Percentiles rank a stretch among this genome's conserved stretches.
These are phyloP conservation scores for Elysia chlorotica DNA, from an alignment of 1,140 invertebrate species.

Conservation along the genomic window DNA sequence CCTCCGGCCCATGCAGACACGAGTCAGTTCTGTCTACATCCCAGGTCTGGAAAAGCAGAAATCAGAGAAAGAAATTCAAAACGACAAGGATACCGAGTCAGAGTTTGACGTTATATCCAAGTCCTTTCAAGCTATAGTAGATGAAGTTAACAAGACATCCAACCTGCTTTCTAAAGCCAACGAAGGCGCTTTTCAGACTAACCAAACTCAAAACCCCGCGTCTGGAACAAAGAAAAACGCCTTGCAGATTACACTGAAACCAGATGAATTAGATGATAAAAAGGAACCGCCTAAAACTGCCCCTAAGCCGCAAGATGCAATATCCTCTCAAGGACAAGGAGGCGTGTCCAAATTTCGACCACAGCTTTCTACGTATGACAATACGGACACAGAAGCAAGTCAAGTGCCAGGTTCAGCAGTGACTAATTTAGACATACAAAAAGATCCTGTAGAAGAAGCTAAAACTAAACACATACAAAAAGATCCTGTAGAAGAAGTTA, in stretches of 20 bases:
- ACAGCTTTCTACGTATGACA: no score
- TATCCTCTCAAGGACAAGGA: no score
- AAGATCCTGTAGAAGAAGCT: no score
- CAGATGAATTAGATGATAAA: not conserved
- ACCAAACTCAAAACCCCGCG: not conserved
- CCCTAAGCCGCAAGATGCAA: not conserved
- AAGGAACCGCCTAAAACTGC: not conserved
- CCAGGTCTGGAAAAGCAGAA: constrained; percentile 27
- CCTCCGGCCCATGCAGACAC: constrained; percentile 17
- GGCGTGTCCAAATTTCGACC: no score
- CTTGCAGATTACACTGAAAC: constrained; percentile 18
- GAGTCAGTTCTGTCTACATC: constrained; percentile 25
- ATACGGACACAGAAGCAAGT: no score
- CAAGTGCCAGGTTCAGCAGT: no score
- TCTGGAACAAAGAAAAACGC: constrained; percentile 21
- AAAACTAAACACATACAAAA: no score
- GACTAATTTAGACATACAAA: no score
- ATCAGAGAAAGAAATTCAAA: no score
- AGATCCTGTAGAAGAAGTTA: no score
- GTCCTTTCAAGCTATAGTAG: constrained; percentile 51
- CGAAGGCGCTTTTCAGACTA: no score
- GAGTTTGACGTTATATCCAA: constrained; percentile 54
- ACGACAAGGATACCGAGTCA: constrained; percentile 43
- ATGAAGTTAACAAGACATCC: constrained; percentile 44
- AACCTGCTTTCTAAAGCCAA: constrained; percentile 22